Evolutionary conservation across 2,113 vertebrate genomes (phyloP).

Genomic region (Ellobius talpinus): DNA sequence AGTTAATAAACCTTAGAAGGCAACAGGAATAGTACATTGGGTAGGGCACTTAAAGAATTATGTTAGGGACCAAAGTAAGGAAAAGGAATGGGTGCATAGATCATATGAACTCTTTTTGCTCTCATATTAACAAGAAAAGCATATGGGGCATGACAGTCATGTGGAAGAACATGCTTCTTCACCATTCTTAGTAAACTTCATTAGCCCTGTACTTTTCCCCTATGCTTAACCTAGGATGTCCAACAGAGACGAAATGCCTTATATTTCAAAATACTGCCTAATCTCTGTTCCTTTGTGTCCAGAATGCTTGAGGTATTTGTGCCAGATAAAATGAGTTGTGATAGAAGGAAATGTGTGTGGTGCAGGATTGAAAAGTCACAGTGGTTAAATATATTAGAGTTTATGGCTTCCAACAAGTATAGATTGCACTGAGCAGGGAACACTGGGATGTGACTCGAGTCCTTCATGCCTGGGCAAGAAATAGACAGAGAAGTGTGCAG

Average conservation of each 20-base stretch:
- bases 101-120: neutral
- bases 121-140: neutral
- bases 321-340: neutral
- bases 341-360: neutral
- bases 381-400: neutral
- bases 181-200: neutral
- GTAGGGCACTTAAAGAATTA: constrained; percentile 28
- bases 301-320: neutral
- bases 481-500: constrained; percentile 6
- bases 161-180: neutral
- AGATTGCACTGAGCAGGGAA: neutral
- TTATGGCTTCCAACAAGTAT: neutral
- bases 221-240: neutral
- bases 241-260: neutral
- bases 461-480: constrained; percentile 6
- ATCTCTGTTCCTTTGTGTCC: constrained; percentile 19
- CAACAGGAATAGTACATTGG: neutral
- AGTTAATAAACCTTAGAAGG: constrained; percentile 48
- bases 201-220: neutral
- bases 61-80: neutral
- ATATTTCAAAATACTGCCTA: neutral
- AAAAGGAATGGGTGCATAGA: neutral
- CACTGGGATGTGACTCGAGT: neutral
- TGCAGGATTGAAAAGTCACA: neutral
- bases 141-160: neutral